phyloP scores from a whole-genome alignment of 1,140 invertebrate species.

The Pararge aegeria region DNA sequence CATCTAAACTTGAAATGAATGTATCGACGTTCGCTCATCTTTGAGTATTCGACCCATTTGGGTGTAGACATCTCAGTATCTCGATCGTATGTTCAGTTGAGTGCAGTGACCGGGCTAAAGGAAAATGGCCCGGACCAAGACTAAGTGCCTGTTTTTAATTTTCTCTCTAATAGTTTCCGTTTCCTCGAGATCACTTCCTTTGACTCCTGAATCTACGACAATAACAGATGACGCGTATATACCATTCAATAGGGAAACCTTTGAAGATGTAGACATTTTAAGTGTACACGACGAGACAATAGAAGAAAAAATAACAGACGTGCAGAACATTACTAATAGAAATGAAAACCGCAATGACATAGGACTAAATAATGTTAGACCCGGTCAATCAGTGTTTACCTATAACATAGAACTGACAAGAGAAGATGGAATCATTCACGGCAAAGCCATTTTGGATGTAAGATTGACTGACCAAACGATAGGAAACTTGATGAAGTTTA shows the following conservation, averaged over 20 bases:
- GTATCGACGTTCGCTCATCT: conserved; percentile 35
- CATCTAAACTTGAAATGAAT: conserved; percentile 33
- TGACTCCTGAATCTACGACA: conserved; percentile 12
- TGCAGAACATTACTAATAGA: background rate
- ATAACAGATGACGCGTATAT: conserved; percentile 18
- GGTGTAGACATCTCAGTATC: conserved; percentile 27
- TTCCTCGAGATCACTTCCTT: conserved; percentile 17
- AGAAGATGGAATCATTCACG: conserved; percentile 41
- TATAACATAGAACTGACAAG: conserved; percentile 46
- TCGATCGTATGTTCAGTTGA: conserved; percentile 38
- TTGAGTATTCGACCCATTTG: conserved; percentile 38
- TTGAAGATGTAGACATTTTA: background rate
- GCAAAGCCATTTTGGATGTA: conserved; percentile 48
- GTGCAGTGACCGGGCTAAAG: conserved; percentile 34
- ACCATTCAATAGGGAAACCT: background rate
- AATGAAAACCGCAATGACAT: background rate
- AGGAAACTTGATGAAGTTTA: conserved; percentile 41
- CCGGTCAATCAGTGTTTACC: conserved; percentile 40
- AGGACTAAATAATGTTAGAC: conserved; percentile 32
- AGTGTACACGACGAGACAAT: background rate
- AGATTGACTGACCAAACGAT: conserved; percentile 34
- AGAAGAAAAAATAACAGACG: background rate
- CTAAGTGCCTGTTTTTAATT: conserved; percentile 47
- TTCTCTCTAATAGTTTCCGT: conserved; percentile 9
- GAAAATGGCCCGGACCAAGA: conserved; percentile 56